phyloP scores from a whole-genome alignment of 2,888 invertebrate species.

The Rhagonycha lutea region DNA sequence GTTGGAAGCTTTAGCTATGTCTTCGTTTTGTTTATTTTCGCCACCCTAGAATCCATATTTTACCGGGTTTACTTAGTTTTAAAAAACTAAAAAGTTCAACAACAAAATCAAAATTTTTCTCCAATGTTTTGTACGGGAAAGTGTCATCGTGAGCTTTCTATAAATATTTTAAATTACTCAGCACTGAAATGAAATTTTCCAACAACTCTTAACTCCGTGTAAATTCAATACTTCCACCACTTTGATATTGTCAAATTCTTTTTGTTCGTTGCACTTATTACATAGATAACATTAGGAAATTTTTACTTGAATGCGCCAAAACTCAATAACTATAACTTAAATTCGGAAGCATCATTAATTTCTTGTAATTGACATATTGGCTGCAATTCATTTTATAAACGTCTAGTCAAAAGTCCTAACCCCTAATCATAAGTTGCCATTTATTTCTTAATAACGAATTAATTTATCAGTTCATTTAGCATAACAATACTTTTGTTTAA shows the following conservation, averaged over 20 bases:
- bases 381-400: not conserved
- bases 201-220: not conserved
- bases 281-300: not conserved
- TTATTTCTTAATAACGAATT: no score
- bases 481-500: no score
- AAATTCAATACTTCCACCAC: not conserved
- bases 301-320: not conserved
- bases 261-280: not conserved
- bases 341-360: not conserved
- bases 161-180: not conserved
- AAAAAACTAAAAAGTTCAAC: not conserved
- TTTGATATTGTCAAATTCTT: not conserved
- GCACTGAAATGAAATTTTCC: not conserved
- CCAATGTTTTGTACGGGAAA: not conserved
- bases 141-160: not conserved
- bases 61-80: not conserved
- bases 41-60: not conserved
- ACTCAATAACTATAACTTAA: not conserved
- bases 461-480: no score
- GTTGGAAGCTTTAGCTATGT: not conserved
- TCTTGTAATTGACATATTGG: not conserved
- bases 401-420: not conserved
- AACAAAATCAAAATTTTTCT: not conserved
- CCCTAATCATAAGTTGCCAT: no score
- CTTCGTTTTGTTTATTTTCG: not conserved